Evolutionary conservation across 2,888 invertebrate genomes (phyloP).

Genomic region (Drosophila monieri): DNA sequence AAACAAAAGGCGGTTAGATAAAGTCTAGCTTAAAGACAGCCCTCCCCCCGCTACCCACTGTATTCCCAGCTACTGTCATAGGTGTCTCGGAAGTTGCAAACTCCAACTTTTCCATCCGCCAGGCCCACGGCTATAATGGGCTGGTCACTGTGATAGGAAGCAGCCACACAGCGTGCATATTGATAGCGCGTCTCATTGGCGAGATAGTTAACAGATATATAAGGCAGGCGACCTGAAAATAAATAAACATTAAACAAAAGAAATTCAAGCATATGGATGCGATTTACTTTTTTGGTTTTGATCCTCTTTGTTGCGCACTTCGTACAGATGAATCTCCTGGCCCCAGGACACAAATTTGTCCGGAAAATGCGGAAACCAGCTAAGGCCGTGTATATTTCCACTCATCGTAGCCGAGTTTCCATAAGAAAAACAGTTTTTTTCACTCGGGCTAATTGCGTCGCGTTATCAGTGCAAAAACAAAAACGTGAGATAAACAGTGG

Average conservation of each 20-base stretch:
- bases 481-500: conserved; percentile 45
- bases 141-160: conserved; percentile 92
- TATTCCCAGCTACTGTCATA: conserved; percentile 84
- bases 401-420: conserved; percentile 83
- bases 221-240: conserved; percentile 69
- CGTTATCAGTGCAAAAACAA: conserved; percentile 64
- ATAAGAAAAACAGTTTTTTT: conserved; percentile 27
- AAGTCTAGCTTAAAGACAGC: too few species aligned
- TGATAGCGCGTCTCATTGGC: conserved; percentile 86
- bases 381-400: conserved; percentile 89
- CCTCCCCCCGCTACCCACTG: conserved; percentile 64
- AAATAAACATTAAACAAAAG: not conserved
- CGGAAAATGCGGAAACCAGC: conserved; percentile 92
- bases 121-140: conserved; percentile 94
- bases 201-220: conserved; percentile 78
- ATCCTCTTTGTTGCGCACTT: conserved; percentile 85
- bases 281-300: conserved; percentile 39
- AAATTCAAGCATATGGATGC: not conserved
- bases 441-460: conserved; percentile 58
- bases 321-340: conserved; percentile 94
- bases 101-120: conserved; percentile 93
- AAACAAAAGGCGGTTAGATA: not conserved
- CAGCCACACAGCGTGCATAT: conserved; percentile 93
- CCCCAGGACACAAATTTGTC: conserved; percentile 96
- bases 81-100: conserved; percentile 91